These are phyloP conservation scores for Numida meleagris DNA, from an alignment of 2,113 vertebrate species.

Conservation along the genomic window DNA sequence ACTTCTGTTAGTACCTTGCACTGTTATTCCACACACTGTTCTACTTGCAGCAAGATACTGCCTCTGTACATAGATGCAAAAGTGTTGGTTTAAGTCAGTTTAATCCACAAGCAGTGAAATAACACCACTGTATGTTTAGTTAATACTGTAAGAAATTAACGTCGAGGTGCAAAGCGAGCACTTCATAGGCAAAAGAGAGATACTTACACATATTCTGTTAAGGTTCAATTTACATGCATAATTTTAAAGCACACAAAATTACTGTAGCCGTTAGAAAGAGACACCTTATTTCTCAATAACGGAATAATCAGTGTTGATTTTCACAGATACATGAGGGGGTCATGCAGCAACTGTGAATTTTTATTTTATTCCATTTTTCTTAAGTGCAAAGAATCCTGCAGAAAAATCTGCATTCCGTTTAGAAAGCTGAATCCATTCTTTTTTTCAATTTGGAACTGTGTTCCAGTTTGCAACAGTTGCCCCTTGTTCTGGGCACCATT, in stretches of 20 bases:
- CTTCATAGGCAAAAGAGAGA: background rate
- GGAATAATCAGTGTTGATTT: background rate
- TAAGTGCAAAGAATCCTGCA: background rate
- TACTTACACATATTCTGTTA: background rate
- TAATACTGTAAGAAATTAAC: background rate
- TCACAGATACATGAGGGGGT: background rate
- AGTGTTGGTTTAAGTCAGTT: background rate
- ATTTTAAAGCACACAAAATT: background rate
- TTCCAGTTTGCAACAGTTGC: too few relatives aligned
- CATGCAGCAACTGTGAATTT: background rate
- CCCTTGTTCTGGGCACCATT: too few relatives aligned
- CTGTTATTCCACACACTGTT: background rate
- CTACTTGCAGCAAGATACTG: background rate
- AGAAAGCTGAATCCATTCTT: background rate
- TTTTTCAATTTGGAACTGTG: background rate
- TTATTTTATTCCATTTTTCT: background rate
- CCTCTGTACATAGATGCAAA: background rate
- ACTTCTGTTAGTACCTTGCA: background rate
- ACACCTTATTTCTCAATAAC: background rate
- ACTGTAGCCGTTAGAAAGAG: background rate
- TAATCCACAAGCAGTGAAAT: background rate
- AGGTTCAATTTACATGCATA: background rate
- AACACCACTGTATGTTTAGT: background rate
- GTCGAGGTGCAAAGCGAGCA: background rate
- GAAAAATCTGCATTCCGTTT: background rate